Conservation (phyloP, 2,888 invertebrate genomes). For the Tromatobia lineatoria region DNA sequence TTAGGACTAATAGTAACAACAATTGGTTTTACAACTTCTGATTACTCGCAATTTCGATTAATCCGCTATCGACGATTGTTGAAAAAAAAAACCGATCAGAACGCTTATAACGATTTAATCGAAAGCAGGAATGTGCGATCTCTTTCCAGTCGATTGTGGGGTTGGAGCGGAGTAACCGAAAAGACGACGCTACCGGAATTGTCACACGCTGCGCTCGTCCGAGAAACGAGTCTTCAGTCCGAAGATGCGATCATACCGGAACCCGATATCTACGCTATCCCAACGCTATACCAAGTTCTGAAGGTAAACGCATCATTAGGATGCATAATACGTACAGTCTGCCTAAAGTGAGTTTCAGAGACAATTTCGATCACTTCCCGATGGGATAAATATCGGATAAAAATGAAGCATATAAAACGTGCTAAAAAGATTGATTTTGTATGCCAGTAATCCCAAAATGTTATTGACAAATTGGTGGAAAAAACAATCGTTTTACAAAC, state of each 20-base stretch:
- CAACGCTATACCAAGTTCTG: too few relatives aligned
- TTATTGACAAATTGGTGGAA: too few relatives aligned
- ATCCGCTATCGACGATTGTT: background rate
- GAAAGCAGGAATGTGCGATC: slow-evolving; percentile 40
- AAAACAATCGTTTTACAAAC: too few relatives aligned
- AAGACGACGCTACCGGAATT: slow-evolving; percentile 96
- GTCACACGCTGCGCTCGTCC: slow-evolving; percentile 90
- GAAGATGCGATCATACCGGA: slow-evolving; percentile 95
- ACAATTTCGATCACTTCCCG: too few relatives aligned
- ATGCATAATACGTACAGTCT: too few relatives aligned
- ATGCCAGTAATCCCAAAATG: too few relatives aligned
- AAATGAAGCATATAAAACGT: too few relatives aligned
- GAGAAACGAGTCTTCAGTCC: slow-evolving; percentile 91
- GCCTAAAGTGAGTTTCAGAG: too few relatives aligned
- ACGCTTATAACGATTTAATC: slow-evolving; percentile 40
- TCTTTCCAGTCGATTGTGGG: slow-evolving; percentile 81
- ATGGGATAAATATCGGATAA: too few relatives aligned
- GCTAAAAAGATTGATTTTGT: too few relatives aligned
- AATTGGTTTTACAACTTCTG: background rate
- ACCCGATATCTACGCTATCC: slow-evolving; percentile 98
- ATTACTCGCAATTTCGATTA: too few relatives aligned
- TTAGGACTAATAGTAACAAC: too few relatives aligned
- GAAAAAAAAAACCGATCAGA: background rate
- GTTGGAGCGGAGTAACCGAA: slow-evolving; percentile 81
- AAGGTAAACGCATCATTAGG: slow-evolving; percentile 88